Base-by-base conservation (phyloP, 2,888 invertebrate species). In the Orthosia cruda region DNA sequence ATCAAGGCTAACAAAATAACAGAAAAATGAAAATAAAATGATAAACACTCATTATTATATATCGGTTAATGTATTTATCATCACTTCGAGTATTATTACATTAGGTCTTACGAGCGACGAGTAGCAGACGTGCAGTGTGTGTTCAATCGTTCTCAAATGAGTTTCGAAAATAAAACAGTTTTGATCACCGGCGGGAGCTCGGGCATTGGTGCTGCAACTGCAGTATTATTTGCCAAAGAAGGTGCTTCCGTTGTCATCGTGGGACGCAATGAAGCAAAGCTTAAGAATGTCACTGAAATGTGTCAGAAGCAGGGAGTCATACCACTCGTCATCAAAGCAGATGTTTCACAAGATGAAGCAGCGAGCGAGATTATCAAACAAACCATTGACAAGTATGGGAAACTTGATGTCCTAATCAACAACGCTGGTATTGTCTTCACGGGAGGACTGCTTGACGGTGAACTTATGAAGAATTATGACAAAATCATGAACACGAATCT, bases 151-250 rank as follows among this genome's bases (percentile, higher is more conserved):
- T n/a, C 20, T 58, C 13, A 57, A 61, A 89, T 89, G 87, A 84
- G 83, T 74, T 89, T 88, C 68, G 15, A 67, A 50, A 83, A 82
- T 40, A 90, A 92, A 89, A 89, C 91, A 0, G 92, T 92, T 0
- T 69, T 94, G 4, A 85, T 94, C 1, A 94, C 93, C 0, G 93
- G 94, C 0, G 89, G 89, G 1, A 93, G 26, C 3, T 26, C 26
- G 26, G 26, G 26, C 26, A 26, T 26, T 26, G 26, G 26, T 26
- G 26, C 26, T 26, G 26, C 26, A 26, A 26, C 26, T 26, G 26
- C 26, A 2, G 26, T 26, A 26, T 26, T 26, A 26, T 26, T 26
- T 26, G 26, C 26, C 26, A 26, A 26, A 26, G 26, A 26, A 26
- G 26, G 26, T 26, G 26, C 26, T 26, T 26, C 26, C 26, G 26